Evolutionary conservation across 1,140 invertebrate genomes (phyloP).

Genomic region (Sarcophaga peregrina): DNA sequence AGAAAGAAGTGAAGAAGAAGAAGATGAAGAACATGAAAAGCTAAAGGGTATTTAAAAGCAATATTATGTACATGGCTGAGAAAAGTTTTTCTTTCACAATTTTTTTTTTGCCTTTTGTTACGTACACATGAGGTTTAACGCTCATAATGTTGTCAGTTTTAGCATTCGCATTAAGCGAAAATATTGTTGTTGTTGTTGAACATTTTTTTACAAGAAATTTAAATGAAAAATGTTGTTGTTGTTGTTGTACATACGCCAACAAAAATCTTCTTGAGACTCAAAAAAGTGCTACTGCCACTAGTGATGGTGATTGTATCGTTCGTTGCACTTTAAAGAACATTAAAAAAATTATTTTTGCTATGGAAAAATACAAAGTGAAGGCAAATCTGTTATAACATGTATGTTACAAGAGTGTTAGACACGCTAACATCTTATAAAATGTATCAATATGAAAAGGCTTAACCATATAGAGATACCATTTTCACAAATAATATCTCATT

Average conservation of each 20-base stretch:
- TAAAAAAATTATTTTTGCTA: background rate
- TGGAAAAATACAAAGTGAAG: background rate
- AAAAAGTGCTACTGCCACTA: background rate
- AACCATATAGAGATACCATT: no score
- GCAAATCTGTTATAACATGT: background rate
- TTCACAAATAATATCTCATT: no score
- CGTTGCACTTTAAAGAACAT: slow-evolving; percentile 22
- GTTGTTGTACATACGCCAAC: background rate
- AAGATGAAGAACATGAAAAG: background rate
- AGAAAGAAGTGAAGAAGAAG: no score
- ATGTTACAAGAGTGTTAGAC: background rate
- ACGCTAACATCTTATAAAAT: no score
- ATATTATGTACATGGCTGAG: slow-evolving; percentile 13
- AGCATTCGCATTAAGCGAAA: no score
- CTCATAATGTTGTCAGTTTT: background rate
- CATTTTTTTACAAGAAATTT: background rate
- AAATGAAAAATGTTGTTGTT: background rate
- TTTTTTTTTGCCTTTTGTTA: no score
- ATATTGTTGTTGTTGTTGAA: background rate
- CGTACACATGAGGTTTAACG: background rate
- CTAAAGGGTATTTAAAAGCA: slow-evolving; percentile 24
- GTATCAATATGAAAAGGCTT: no score
- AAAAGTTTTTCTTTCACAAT: background rate
- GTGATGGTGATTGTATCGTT: slow-evolving; percentile 16
- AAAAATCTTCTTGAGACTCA: background rate